Evolutionary conservation across 2,888 invertebrate species (phyloP), one percentile per base, ranked within the genome.

Genomic region (Macrophya alboannulata): DNA sequence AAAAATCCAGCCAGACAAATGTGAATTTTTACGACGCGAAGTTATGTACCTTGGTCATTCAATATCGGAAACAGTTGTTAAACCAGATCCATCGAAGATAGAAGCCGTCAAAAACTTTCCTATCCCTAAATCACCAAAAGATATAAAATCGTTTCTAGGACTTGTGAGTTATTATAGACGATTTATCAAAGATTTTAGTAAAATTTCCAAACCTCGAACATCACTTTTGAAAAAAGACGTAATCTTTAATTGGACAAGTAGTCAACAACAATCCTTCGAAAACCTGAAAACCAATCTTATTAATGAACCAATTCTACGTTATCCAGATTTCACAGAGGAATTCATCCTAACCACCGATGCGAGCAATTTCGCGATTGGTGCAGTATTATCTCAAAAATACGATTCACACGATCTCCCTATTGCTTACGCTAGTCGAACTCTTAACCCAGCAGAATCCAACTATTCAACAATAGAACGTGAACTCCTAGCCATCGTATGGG

Each of bases 381-480:
- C 87, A 0, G 88, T 92, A 0, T 48, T 92, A 15, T 90, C 91
- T 0, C 92, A 93, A 88, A 88, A 88, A 1, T 87, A 89, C 0
- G 89, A 90, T 90, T 45, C n/a, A 6, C 86, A 86, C 59, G 89
- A 84, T 86, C n/a, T n/a, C n/a, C 31, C 93, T 4, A 91, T 74
- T 12, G 74, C 74, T 74, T 74, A 74, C 45, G 74, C 74, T 9
- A 59, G 62, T 10, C 74, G 85, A 86, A 91, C 91, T 0, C 84
- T 92, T 43, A 93, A 90, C 85, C 87, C 89, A 85, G 88, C 90
- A 0, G 92, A 93, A 89, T 55, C 45, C 8, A 93, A 92, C 77
- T 94, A 94, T 85, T 87, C 88, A 2, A 92, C 92, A 0, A 93
- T 88, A 0, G 93, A 94, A 88, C 89, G 89, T 72, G 93, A 94